Conservation (phyloP, 2,888 invertebrate species). For the Rhingia rostrata region DNA sequence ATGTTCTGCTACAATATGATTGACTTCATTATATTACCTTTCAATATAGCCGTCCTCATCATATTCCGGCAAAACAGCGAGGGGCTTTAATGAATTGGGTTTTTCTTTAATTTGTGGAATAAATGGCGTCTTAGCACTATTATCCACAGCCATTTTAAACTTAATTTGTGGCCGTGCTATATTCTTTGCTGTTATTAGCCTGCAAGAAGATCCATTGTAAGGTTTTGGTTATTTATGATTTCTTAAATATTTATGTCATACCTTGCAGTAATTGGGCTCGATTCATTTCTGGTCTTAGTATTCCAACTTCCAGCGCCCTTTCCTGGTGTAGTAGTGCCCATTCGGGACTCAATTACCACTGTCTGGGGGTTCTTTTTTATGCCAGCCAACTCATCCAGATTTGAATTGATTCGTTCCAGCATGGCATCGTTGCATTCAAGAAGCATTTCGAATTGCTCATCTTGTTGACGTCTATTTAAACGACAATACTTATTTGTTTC, state of each 20-base stretch:
- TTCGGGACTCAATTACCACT: slow-evolving; percentile 83
- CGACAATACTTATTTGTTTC: background rate
- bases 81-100: slow-evolving; percentile 92
- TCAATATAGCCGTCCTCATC: slow-evolving; percentile 86
- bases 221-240: background rate
- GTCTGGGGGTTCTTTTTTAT: slow-evolving; percentile 84
- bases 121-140: slow-evolving; percentile 89
- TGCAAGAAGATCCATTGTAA: slow-evolving; percentile 66
- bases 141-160: slow-evolving; percentile 94
- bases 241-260: background rate
- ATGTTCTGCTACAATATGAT: background rate
- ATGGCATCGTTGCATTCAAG: slow-evolving; percentile 92
- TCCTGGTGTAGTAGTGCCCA: slow-evolving; percentile 16
- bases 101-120: slow-evolving; percentile 92
- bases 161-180: slow-evolving; percentile 91
- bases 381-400: slow-evolving; percentile 88
- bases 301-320: slow-evolving; percentile 86
- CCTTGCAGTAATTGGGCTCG: slow-evolving; percentile 77
- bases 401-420: slow-evolving; percentile 90
- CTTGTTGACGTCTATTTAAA: slow-evolving; percentile 83
- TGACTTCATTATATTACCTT: slow-evolving; percentile 79
- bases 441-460: slow-evolving; percentile 90
- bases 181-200: slow-evolving; percentile 88
- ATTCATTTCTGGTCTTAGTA: slow-evolving; percentile 75
- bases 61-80: slow-evolving; percentile 89